Percentiles rank a stretch among this genome's conserved stretches.
phyloP scores from a whole-genome alignment of 2,797 vertebrate species.

The Alectoris magna region DNA sequence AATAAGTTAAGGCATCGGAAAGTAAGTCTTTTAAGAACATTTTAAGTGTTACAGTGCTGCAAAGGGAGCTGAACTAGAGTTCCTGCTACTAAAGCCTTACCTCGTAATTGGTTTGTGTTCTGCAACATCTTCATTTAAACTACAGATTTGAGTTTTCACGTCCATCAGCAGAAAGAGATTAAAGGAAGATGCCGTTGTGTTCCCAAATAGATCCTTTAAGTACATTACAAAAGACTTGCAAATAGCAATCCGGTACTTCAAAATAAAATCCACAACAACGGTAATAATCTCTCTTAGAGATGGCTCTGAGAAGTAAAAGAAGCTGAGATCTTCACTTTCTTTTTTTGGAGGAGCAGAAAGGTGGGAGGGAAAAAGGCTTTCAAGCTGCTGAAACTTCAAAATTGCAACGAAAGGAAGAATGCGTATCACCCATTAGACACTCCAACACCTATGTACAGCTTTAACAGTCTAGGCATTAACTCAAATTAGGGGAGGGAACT shows the following conservation, averaged over 20 bases:
- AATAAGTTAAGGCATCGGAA: constrained; percentile 69
- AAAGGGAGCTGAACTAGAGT: constrained; percentile 14
- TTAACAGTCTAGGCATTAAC: background rate
- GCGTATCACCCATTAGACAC: background rate
- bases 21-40: constrained; percentile 30
- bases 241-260: background rate
- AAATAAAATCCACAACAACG: background rate
- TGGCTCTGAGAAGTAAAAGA: background rate
- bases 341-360: background rate
- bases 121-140: background rate
- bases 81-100: background rate
- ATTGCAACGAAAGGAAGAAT: background rate
- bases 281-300: background rate
- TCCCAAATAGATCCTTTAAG: background rate
- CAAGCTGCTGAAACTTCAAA: background rate
- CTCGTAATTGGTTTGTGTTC: background rate
- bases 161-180: background rate
- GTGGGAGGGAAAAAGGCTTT: background rate
- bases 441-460: background rate
- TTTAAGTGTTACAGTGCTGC: constrained; percentile 24
- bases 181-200: background rate
- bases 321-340: background rate
- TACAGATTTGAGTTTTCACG: background rate
- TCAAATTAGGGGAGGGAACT: background rate
- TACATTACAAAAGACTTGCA: background rate